phyloP scores from a whole-genome alignment of 2,888 invertebrate species.

The Miltochrista miniata region DNA sequence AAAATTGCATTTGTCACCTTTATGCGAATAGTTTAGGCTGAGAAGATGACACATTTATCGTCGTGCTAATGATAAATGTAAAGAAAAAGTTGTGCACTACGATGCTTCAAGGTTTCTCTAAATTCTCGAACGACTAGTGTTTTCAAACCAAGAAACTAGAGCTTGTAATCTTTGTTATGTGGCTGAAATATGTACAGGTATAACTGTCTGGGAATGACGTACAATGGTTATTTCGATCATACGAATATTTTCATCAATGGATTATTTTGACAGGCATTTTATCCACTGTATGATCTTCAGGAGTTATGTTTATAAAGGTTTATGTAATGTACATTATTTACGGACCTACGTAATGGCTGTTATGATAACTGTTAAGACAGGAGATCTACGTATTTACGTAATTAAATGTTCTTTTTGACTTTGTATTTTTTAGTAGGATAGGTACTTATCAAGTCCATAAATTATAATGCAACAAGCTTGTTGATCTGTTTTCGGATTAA shows the following conservation, averaged over 20 bases:
- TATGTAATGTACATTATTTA: background rate
- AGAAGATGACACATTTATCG: background rate
- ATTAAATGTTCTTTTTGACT: no score
- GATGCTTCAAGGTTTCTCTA: constrained; percentile 19
- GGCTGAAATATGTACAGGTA: constrained; percentile 17
- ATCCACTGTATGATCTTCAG: constrained; percentile 22
- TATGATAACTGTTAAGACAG: no score
- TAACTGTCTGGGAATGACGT: constrained; percentile 52
- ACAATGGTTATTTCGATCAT: constrained; percentile 48
- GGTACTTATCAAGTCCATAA: no score
- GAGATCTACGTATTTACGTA: no score
- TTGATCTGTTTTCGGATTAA: no score
- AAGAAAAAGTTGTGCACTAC: constrained; percentile 21
- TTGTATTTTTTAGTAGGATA: no score
- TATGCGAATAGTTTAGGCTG: no score
- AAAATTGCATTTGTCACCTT: constrained; percentile 15
- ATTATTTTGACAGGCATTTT: constrained; percentile 45
- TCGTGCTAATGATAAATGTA: constrained; percentile 18
- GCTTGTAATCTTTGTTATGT: constrained; percentile 35
- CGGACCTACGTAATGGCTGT: no score
- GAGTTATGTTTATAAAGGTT: constrained; percentile 13
- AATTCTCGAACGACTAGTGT: constrained; percentile 24
- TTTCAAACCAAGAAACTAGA: constrained; percentile 43
- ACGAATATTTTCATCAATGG: constrained; percentile 38
- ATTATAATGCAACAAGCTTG: no score